A percentile compares a stretch with the other conserved stretches of the same genome.
phyloP scores from a whole-genome alignment of 2,113 vertebrate genomes.

The Stictonetta naevosa region DNA sequence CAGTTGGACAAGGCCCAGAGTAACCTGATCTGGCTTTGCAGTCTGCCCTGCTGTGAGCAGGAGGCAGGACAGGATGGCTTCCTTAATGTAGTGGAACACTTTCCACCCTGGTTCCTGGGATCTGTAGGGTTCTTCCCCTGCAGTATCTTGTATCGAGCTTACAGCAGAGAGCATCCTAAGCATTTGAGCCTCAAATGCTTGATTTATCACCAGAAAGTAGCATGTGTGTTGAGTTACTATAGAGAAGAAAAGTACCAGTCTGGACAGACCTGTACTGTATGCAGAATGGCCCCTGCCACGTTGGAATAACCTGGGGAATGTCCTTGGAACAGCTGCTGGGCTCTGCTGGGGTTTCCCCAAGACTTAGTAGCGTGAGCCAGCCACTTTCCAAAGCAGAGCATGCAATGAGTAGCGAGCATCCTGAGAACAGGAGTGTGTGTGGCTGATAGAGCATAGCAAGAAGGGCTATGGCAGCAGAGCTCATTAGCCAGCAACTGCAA shows the following conservation, averaged over 20 bases:
- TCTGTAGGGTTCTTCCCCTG: neutral
- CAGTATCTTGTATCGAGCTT: neutral
- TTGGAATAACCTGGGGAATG: neutral
- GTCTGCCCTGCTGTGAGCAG: neutral
- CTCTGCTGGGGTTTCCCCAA: neutral
- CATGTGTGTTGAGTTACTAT: neutral
- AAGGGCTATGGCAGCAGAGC: neutral
- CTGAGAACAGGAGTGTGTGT: neutral
- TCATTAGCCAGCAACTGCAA: neutral
- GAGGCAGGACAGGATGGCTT: neutral
- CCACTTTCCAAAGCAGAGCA: neutral
- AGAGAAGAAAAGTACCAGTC: neutral
- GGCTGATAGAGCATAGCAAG: neutral
- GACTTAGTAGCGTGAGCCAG: neutral
- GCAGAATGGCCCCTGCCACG: neutral
- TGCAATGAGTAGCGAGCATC: fast-evolving
- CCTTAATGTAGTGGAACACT: neutral
- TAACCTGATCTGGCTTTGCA: neutral
- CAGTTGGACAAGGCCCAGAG: neutral
- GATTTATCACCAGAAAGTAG: neutral
- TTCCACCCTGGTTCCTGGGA: neutral
- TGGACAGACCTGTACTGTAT: neutral
- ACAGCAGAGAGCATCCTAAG: neutral
- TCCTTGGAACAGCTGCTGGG: neutral
- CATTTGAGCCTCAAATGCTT: neutral